Percentiles rank a stretch among this genome's conserved stretches.
Conservation (phyloP, 2,888 invertebrate species). For the Euclidia mi region DNA sequence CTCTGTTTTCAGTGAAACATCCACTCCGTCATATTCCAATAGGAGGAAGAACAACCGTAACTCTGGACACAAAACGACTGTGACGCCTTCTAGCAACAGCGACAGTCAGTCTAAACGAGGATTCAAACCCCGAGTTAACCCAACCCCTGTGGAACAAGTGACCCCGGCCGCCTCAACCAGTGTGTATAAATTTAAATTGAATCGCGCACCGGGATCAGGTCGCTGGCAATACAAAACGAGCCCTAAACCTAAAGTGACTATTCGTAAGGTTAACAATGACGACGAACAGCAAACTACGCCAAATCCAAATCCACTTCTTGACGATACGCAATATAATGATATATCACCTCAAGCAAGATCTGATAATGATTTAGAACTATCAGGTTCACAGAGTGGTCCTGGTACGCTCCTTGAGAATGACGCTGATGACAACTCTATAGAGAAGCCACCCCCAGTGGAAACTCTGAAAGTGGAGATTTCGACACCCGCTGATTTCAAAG, state of each 20-base stretch:
- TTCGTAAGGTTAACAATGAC: slow-evolving; percentile 92
- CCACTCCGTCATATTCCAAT: slow-evolving; percentile 85
- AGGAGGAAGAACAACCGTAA: slow-evolving; percentile 88
- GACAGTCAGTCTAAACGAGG: slow-evolving; percentile 89
- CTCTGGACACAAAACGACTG: slow-evolving; percentile 80
- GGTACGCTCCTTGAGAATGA: slow-evolving; percentile 91
- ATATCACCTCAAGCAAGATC: slow-evolving; percentile 89
- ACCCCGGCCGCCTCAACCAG: slow-evolving; percentile 89
- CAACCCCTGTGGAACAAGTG: slow-evolving; percentile 88
- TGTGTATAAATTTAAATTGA: slow-evolving; percentile 95
- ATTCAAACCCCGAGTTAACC: slow-evolving; percentile 92
- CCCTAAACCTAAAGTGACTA: slow-evolving; percentile 95
- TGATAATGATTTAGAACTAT: slow-evolving; percentile 93
- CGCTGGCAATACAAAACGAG: slow-evolving; percentile 98
- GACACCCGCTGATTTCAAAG: slow-evolving; percentile 95
- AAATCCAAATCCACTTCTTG: slow-evolving; percentile 79
- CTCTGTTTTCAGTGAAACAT: slow-evolving; percentile 92
- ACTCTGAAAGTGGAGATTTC: slow-evolving; percentile 97
- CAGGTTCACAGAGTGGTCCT: slow-evolving; percentile 92
- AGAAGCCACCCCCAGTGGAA: slow-evolving; percentile 92
- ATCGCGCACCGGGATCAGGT: slow-evolving; percentile 95
- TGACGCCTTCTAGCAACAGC: slow-evolving; percentile 79
- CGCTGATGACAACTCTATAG: slow-evolving; percentile 91
- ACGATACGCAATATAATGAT: slow-evolving; percentile 87
- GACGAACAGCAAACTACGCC: slow-evolving; percentile 87